A percentile compares a stretch with the other conserved stretches of the same genome.
These are phyloP conservation scores for Drosophila kikkawai DNA, from an alignment of 1,140 invertebrate species.

Conservation along the genomic window DNA sequence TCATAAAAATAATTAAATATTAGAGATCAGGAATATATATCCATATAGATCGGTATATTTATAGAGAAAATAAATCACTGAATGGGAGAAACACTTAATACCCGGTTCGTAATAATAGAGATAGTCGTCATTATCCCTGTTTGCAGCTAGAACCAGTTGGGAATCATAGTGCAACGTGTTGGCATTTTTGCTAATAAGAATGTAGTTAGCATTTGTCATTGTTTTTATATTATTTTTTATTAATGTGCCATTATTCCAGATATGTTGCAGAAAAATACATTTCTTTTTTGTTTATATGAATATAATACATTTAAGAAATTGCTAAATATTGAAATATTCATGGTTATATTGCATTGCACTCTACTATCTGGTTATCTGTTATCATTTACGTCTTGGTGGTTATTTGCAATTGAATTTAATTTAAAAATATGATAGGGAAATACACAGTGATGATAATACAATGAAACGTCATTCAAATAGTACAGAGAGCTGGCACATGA, in stretches of 20 bases:
- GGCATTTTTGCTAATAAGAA: too few species aligned
- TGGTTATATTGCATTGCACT: neutral
- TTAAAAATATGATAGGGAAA: neutral
- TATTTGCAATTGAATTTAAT: neutral
- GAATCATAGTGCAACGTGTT: neutral
- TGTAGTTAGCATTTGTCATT: neutral
- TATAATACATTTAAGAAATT: neutral
- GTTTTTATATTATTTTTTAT: too few species aligned
- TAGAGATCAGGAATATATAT: neutral
- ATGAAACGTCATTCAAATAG: constrained; percentile 15
- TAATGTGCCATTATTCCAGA: neutral
- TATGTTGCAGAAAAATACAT: neutral
- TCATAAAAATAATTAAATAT: neutral
- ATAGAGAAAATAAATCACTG: neutral
- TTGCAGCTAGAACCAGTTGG: neutral
- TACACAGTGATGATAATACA: constrained; percentile 4
- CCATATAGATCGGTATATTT: neutral
- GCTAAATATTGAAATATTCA: neutral
- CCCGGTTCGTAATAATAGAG: neutral
- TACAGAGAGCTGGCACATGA: constrained; percentile 3
- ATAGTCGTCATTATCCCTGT: neutral
- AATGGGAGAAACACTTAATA: neutral
- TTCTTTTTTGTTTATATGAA: neutral
- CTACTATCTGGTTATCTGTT: neutral
- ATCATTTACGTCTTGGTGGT: neutral